Percentiles rank a stretch among this genome's conserved stretches.
These are phyloP conservation scores for Lophura nycthemera DNA, from an alignment of 2,113 vertebrate genomes.

Conservation along the genomic window DNA sequence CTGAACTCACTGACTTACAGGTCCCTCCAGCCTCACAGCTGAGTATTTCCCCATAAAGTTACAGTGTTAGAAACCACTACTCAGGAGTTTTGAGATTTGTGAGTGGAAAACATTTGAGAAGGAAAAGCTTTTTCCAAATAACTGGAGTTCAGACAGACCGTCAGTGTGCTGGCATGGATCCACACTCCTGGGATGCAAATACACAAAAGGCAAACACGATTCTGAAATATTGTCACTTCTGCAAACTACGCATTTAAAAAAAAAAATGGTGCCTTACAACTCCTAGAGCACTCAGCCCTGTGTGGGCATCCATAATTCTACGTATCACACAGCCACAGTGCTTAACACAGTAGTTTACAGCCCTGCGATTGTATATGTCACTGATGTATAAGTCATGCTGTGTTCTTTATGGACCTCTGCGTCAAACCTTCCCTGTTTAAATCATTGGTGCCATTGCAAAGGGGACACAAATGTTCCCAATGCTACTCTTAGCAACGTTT, in stretches of 20 bases:
- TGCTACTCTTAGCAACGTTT: not conserved
- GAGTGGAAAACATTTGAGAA: slow-evolving; percentile 11
- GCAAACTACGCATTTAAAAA: not conserved
- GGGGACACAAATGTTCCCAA: not conserved
- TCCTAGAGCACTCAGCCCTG: not conserved
- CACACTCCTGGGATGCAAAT: not conserved
- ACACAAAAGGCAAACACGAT: not conserved
- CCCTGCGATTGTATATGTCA: not conserved
- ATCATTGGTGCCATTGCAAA: not conserved
- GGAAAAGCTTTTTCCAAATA: not conserved
- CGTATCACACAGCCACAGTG: not conserved
- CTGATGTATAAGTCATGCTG: not conserved
- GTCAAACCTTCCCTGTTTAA: not conserved
- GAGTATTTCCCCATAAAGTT: slow-evolving; percentile 19
- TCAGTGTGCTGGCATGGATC: not conserved
- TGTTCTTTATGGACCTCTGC: not conserved
- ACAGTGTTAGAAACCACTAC: not conserved
- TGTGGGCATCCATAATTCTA: not conserved
- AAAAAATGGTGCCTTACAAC: not conserved
- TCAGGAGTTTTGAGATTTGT: slow-evolving; percentile 3
- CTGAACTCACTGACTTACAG: slow-evolving; percentile 2
- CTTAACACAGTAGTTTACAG: not conserved
- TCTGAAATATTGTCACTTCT: not conserved
- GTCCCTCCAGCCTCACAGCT: not conserved
- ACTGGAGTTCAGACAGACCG: not conserved